Base-by-base conservation (phyloP, 2,113 vertebrate genomes). In the Gymnogyps californianus region DNA sequence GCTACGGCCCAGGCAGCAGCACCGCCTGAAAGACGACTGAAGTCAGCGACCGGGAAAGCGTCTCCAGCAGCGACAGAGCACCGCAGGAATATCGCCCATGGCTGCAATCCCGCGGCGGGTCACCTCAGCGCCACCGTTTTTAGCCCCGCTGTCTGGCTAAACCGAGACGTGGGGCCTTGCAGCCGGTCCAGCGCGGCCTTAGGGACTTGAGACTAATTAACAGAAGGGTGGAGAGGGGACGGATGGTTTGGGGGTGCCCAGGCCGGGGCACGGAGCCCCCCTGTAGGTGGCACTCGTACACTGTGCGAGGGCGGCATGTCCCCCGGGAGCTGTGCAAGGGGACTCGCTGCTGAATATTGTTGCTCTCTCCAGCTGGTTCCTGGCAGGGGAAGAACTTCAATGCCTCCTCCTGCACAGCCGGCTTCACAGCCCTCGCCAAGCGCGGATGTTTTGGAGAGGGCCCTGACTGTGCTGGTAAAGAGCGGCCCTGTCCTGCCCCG, bases 261-360 rank as follows among this genome's bases (percentile, higher is more conserved):
- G 75, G 80, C n/a, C 2, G 3, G 62, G 40, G 32, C 5, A 0
- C 3, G 18, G 89, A 64, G 78, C 61, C 65, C 89, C 93, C 96
- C 96, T 96, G 94, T 95, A 97, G 96, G 62, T 97, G 96, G 96
- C 96, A 97, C 87, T 97, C 94, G 89, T 61, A 95, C 69, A 19
- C 96, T 84, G 91, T 47, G 91, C 3, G 81, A 81, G 77, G 74
- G 46, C 71, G 6, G 71, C 8, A 1, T 10, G 8, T 80, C 61
- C 91, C 83, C 22, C 2, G 20, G 75, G 88, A 78, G 51, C 84
- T 40, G 58, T 20, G 54, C 77, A 7, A 13, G 10, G 83, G 83
- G 83, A 29, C 76, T 64, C 1, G 17, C 21, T 9, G 49, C 66
- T 34, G 58, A 74, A 59, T 16, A 13, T 38, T 40, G 46, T 42